Base-by-base conservation (phyloP, 2,888 invertebrate species). In the Sinelater perroti region DNA sequence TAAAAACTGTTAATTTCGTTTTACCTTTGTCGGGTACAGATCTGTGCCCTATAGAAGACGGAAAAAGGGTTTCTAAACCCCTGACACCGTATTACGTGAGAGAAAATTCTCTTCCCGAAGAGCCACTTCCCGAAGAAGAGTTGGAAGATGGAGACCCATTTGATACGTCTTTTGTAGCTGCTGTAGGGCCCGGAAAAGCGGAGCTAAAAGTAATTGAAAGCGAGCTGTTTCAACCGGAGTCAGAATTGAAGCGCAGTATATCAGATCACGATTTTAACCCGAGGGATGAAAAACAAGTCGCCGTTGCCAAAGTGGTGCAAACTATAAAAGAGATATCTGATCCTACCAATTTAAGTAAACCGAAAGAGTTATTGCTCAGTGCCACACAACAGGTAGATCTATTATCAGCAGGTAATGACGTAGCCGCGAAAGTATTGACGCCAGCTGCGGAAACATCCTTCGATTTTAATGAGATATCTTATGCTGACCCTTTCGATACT, bases 401-500 rank as follows among this genome's bases (percentile, higher is more conserved):
- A 24, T 72, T 85, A 14, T 78, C 78, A 51, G 82, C 81, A 3
- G 81, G 82, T 45, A 82, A 85, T 63, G 80, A 85, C 40, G 88
- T 89, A 42, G 81, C 85, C 66, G 83, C 81, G 1, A 91, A 90
- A 76, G 89, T 90, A 44, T 72, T 91, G 36, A 90, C 90, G 1
- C 85, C 86, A 0, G 81, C 80, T 2, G 78, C 83, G 49, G 79
- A 86, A 53, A 82, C 72, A 31, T 68, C 73, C 40, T 71, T 73
- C 1, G 77, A 21, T 71, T 78, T 44, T 45, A 66, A 67, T 11
- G 79, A 81, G 55, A 81, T 80, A 16, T 73, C 75, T 2, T 81
- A 87, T 66, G 75, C 79, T 5, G 93, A 93, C 80, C 94, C 94
- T 0, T 95, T 95, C 73, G 95, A 95, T 72, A 95, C 95, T 0